phyloP scores from a whole-genome alignment of 2,797 vertebrate species.

The Varecia variegata region DNA sequence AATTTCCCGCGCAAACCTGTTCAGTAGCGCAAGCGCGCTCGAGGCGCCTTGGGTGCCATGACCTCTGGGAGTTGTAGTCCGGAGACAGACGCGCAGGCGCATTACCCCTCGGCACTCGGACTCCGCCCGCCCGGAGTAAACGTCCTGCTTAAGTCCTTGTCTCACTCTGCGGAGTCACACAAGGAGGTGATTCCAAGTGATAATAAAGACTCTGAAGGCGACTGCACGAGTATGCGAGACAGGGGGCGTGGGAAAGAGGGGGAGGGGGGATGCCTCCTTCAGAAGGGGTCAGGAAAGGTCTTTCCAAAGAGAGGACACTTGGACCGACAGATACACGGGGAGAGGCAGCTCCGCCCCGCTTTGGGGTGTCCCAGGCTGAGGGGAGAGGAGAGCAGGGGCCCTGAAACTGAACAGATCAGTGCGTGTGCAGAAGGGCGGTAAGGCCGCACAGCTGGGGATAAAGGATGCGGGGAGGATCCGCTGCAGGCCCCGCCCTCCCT shows the following conservation, averaged over 20 bases:
- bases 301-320: background rate
- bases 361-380: background rate
- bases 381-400: background rate
- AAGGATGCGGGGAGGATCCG: background rate
- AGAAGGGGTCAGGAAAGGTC: background rate
- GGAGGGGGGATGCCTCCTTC: too few relatives aligned
- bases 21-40: background rate
- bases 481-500: background rate
- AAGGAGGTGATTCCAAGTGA: too few relatives aligned
- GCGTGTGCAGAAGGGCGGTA: too few relatives aligned
- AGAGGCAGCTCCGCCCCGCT: background rate
- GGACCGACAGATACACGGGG: background rate
- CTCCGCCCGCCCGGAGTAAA: accelerated
- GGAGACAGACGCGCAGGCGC: background rate
- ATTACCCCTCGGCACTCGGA: accelerated
- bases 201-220: too few relatives aligned
- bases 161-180: background rate
- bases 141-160: too few relatives aligned
- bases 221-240: too few relatives aligned
- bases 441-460: background rate
- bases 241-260: too few relatives aligned
- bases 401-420: too few relatives aligned
- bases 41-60: background rate
- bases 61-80: background rate
- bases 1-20: background rate